Conservation (phyloP, 2,113 vertebrate species). For the Procavia capensis region DNA sequence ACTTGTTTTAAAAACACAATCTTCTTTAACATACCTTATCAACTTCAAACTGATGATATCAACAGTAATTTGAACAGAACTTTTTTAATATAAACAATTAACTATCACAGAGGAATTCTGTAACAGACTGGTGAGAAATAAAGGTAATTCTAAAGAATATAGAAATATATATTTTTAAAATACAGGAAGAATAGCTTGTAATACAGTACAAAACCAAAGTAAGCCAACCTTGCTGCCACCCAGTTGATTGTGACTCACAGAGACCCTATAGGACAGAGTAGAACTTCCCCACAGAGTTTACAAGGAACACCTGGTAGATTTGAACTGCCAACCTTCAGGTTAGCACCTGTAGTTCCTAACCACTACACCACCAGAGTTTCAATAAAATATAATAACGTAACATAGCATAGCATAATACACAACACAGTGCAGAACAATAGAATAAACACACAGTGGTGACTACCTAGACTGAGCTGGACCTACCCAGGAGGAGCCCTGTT, state of each 20-base stretch:
- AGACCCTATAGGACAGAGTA: too few relatives aligned
- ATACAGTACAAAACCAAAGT: too few relatives aligned
- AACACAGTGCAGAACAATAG: fast-evolving
- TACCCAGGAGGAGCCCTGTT: neutral
- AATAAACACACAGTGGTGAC: neutral
- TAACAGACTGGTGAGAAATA: neutral
- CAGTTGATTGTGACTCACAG: too few relatives aligned
- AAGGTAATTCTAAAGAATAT: neutral
- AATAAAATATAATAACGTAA: too few relatives aligned
- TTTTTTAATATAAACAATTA: neutral
- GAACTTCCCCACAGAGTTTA: too few relatives aligned
- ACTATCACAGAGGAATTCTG: neutral
- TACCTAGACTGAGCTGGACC: neutral
- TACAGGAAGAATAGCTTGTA: neutral
- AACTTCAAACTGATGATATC: neutral
- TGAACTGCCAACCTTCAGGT: too few relatives aligned
- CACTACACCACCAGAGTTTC: too few relatives aligned
- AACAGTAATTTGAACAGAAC: neutral
- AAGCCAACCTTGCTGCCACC: too few relatives aligned
- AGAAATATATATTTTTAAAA: neutral
- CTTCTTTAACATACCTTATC: neutral
- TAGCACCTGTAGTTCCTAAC: too few relatives aligned
- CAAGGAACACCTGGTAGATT: too few relatives aligned
- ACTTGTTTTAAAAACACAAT: fast-evolving
- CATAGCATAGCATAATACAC: too few relatives aligned